Evolutionary conservation across 2,797 vertebrate genomes (phyloP).

Genomic region (Craterocephalus amniculus): DNA sequence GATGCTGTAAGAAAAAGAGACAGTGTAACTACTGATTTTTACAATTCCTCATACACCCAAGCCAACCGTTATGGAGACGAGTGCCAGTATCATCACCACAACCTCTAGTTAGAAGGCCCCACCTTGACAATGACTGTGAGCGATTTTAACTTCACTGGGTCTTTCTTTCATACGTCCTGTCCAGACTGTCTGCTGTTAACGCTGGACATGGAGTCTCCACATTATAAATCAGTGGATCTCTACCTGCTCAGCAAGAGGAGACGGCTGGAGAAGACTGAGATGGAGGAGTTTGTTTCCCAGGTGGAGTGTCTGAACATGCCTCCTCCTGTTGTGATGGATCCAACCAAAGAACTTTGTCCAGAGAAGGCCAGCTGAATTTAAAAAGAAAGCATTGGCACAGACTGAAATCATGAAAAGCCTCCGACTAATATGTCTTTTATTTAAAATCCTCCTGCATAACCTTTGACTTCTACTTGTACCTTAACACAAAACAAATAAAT

Average conservation of each 20-base stretch:
- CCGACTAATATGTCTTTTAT: too few species aligned
- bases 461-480: too few species aligned
- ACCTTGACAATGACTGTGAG: constrained; percentile 15
- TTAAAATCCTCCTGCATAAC: too few species aligned
- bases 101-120: constrained; percentile 30
- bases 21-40: constrained; percentile 31
- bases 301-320: constrained; percentile 56
- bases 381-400: neutral
- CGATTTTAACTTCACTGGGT: neutral
- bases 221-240: neutral
- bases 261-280: constrained; percentile 28
- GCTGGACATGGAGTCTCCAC: neutral
- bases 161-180: constrained; percentile 25
- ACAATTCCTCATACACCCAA: constrained; percentile 20
- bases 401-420: neutral
- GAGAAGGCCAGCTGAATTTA: neutral
- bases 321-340: constrained; percentile 48
- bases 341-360: constrained; percentile 44
- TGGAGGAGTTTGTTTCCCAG: constrained; percentile 56
- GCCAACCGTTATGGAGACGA: constrained; percentile 4
- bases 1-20: constrained; percentile 41
- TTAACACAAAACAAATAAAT: too few species aligned
- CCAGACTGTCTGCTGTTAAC: constrained; percentile 31
- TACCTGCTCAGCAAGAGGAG: constrained; percentile 57
- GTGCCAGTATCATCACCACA: constrained; percentile 17